Evolutionary conservation across 2,113 vertebrate species (phyloP).

Genomic region (Cinclus cinclus): DNA sequence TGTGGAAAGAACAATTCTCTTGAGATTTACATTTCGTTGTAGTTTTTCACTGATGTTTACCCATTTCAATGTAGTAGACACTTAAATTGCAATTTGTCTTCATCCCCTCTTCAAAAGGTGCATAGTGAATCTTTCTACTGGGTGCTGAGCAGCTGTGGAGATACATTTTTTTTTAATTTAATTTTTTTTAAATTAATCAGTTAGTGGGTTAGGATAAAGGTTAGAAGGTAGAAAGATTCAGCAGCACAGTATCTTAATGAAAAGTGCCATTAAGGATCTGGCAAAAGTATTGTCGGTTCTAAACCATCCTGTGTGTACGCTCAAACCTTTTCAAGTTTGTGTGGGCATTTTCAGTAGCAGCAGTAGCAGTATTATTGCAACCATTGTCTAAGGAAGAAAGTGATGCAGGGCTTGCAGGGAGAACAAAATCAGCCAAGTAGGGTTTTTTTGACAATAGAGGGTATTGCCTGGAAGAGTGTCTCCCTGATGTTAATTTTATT

Average conservation of each 20-base stretch:
- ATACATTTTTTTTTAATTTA: neutral
- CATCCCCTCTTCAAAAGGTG: neutral
- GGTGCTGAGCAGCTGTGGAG: rapidly evolving
- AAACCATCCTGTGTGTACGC: neutral
- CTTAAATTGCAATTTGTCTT: conserved; percentile 6
- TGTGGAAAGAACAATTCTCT: neutral
- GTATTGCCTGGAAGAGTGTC: neutral
- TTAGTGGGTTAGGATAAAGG: neutral
- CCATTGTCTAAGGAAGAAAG: neutral
- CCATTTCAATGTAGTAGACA: neutral
- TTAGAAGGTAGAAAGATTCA: neutral
- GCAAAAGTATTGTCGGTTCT: neutral
- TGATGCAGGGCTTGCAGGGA: neutral
- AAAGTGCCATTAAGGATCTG: neutral
- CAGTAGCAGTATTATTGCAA: neutral
- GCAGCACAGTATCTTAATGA: neutral
- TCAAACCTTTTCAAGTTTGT: neutral
- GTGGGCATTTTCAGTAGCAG: neutral
- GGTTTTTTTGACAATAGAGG: neutral
- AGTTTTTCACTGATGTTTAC: neutral
- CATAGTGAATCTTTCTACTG: neutral
- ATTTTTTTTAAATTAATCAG: neutral
- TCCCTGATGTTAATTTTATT: neutral
- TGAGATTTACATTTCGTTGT: neutral
- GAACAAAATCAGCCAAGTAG: neutral